phyloP scores from a whole-genome alignment of 2,888 invertebrate genomes.

The Microctonus brassicae region DNA sequence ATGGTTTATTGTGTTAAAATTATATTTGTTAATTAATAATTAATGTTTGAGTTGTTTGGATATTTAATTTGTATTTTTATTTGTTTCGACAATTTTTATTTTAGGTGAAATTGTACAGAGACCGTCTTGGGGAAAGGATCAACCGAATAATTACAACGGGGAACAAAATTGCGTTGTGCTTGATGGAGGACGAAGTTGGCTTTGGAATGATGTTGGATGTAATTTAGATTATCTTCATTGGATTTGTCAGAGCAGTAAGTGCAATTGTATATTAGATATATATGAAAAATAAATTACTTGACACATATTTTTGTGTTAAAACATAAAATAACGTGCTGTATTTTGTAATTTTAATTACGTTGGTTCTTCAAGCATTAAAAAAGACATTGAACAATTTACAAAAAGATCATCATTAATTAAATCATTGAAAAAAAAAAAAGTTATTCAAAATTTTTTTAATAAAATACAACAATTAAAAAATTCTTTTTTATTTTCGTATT shows the following conservation, averaged over 20 bases:
- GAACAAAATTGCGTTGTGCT: slow-evolving; percentile 95
- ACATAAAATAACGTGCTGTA: background rate
- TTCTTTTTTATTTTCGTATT: too few relatives aligned
- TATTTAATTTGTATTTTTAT: slow-evolving; percentile 8
- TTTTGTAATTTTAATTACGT: too few relatives aligned
- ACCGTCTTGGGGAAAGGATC: slow-evolving; percentile 93
- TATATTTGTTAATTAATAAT: background rate
- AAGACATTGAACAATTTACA: too few relatives aligned
- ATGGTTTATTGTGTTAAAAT: too few relatives aligned
- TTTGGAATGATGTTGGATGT: slow-evolving; percentile 96
- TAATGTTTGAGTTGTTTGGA: slow-evolving; percentile 27
- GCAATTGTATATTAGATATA: too few relatives aligned
- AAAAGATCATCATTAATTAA: too few relatives aligned
- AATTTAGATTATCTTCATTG: slow-evolving; percentile 93
- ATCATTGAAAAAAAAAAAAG: too few relatives aligned
- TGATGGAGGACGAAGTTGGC: slow-evolving; percentile 90
- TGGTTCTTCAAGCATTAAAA: too few relatives aligned
- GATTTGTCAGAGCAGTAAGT: slow-evolving; percentile 92
- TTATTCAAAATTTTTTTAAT: too few relatives aligned
- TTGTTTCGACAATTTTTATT: slow-evolving; percentile 31
- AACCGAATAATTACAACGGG: slow-evolving; percentile 95
- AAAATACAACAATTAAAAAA: too few relatives aligned
- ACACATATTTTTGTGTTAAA: background rate
- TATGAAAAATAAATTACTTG: slow-evolving; percentile 5
- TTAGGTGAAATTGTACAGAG: slow-evolving; percentile 83